These are phyloP conservation scores for Lanistes nyassanus DNA, from an alignment of 1,140 invertebrate species.

Conservation along the genomic window DNA sequence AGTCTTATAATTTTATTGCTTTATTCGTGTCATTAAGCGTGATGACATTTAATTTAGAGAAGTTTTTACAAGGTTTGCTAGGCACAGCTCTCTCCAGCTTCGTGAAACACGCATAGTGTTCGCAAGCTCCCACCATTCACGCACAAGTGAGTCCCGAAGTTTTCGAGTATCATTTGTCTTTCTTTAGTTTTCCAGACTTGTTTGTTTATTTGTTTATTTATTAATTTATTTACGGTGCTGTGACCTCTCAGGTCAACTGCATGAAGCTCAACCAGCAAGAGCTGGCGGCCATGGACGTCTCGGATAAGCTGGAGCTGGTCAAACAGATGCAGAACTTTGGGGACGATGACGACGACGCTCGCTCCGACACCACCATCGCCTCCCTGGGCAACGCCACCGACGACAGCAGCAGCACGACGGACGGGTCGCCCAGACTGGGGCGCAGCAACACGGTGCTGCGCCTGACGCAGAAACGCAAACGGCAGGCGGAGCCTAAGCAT, in stretches of 20 bases:
- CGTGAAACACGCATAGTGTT: too few relatives aligned
- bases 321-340: conserved; percentile 54
- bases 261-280: conserved; percentile 56
- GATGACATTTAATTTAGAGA: too few relatives aligned
- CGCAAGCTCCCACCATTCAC: too few relatives aligned
- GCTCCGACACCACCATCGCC: conserved; percentile 48
- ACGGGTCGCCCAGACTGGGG: conserved; percentile 52
- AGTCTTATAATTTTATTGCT: too few relatives aligned
- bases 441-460: conserved; percentile 48
- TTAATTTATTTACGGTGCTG: too few relatives aligned
- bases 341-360: conserved; percentile 52
- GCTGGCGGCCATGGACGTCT: conserved; percentile 52
- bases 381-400: conserved; percentile 44
- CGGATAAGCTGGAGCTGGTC: conserved; percentile 50
- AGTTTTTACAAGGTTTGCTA: too few relatives aligned
- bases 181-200: too few relatives aligned
- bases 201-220: too few relatives aligned
- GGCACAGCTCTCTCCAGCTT: too few relatives aligned
- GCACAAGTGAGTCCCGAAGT: too few relatives aligned
- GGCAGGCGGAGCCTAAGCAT: conserved; percentile 33
- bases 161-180: too few relatives aligned
- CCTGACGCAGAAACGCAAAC: conserved; percentile 39
- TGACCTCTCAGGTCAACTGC: conserved; percentile 63
- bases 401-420: conserved; percentile 49
- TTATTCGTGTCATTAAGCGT: too few relatives aligned